A percentile compares a stretch with the other conserved stretches of the same genome.
These are phyloP conservation scores for Adoxophyes honmai DNA, from an alignment of 1,140 invertebrate genomes.

Conservation along the genomic window DNA sequence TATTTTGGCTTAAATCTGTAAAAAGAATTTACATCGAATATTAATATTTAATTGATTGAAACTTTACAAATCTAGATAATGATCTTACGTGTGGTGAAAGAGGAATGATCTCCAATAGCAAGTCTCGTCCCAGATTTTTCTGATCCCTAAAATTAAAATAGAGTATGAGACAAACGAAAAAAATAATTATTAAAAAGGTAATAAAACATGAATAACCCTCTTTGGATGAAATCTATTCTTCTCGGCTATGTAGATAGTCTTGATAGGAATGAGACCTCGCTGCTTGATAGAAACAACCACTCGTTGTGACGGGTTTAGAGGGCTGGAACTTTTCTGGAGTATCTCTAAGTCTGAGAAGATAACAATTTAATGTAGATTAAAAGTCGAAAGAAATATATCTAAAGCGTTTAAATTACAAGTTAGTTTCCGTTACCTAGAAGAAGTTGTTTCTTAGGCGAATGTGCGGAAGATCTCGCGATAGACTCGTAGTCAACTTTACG, in stretches of 20 bases:
- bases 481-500: conserved; percentile 51
- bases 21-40: not conserved
- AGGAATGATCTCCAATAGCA: conserved; percentile 56
- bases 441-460: conserved; percentile 37
- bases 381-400: not conserved
- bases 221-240: conserved; percentile 46
- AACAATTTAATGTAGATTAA: not conserved
- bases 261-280: conserved; percentile 44
- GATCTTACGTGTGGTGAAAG: conserved; percentile 51
- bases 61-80: not conserved
- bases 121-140: conserved; percentile 49
- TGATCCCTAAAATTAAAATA: conserved; percentile 36
- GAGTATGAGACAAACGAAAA: too few species aligned
- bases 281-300: conserved; percentile 56
- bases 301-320: conserved; percentile 38
- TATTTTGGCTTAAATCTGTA: not conserved
- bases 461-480: conserved; percentile 24
- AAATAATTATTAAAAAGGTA: too few species aligned
- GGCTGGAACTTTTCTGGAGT: conserved; percentile 36
- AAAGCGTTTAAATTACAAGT: not conserved
- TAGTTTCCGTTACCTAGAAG: conserved; percentile 35
- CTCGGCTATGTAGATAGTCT: conserved; percentile 61
- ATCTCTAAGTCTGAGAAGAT: conserved; percentile 40
- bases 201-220: conserved; percentile 38
- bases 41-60: not conserved